phyloP scores from a whole-genome alignment of 2,113 vertebrate species.

The Sphyrna mokarran region DNA sequence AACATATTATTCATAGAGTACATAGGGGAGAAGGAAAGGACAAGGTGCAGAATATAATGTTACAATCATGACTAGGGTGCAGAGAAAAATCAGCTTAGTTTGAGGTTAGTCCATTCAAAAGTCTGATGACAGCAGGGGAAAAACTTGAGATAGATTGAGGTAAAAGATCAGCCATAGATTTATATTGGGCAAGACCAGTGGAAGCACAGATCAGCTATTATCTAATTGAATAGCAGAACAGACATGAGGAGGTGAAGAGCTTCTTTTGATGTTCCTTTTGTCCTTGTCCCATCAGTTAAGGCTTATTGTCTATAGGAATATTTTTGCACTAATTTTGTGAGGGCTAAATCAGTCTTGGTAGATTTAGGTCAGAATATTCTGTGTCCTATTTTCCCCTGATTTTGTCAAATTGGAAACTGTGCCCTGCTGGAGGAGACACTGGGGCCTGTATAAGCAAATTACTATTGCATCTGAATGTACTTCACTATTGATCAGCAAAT shows the following conservation, averaged over 20 bases:
- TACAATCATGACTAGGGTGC: no score
- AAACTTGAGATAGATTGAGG: no score
- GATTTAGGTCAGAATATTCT: not conserved
- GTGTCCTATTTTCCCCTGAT: not conserved
- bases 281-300: not conserved
- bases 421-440: not conserved
- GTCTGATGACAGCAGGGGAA: no score
- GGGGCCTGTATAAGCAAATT: not conserved
- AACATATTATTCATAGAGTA: no score
- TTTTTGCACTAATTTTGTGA: not conserved
- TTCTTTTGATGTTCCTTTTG: not conserved
- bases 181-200: not conserved
- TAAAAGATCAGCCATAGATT: not conserved
- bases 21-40: no score
- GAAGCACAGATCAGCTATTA: not conserved
- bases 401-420: not conserved
- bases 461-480: not conserved
- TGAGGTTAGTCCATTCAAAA: no score
- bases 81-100: no score
- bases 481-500: not conserved
- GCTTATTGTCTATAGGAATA: not conserved
- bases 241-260: not conserved
- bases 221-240: not conserved
- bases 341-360: not conserved
- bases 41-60: no score